Evolutionary conservation across 2,888 invertebrate species (phyloP).

Genomic region (Cetonia aurata): DNA sequence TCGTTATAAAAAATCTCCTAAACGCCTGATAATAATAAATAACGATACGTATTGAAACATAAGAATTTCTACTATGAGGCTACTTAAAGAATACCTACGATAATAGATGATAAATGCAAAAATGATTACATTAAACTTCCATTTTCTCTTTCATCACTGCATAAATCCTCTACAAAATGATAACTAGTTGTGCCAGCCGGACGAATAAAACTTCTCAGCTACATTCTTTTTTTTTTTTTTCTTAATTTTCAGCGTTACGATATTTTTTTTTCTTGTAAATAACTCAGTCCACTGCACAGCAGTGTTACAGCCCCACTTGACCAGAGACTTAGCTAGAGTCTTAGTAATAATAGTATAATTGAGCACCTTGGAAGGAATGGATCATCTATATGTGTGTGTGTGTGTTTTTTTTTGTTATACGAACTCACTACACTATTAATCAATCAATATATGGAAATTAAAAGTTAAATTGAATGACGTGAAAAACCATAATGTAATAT

Average conservation of each 20-base stretch:
- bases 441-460: slow-evolving; percentile 54
- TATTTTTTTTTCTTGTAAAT: slow-evolving; percentile 43
- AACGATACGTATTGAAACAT: slow-evolving; percentile 36
- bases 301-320: slow-evolving; percentile 57
- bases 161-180: slow-evolving; percentile 40
- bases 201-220: slow-evolving; percentile 56
- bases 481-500: slow-evolving; percentile 42
- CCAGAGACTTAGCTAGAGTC: slow-evolving; percentile 53
- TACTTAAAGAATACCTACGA: slow-evolving; percentile 35
- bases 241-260: slow-evolving; percentile 30
- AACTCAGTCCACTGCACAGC: slow-evolving; percentile 60
- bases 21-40: slow-evolving; percentile 37
- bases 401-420: slow-evolving; percentile 54
- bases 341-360: slow-evolving; percentile 63
- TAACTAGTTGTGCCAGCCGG: slow-evolving; percentile 55
- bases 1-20: slow-evolving; percentile 34
- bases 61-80: slow-evolving; percentile 29
- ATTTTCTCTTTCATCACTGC: slow-evolving; percentile 21
- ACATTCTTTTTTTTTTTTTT: slow-evolving; percentile 46
- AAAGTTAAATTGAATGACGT: slow-evolving; percentile 58
- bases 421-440: slow-evolving; percentile 54
- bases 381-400: slow-evolving; percentile 61
- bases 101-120: slow-evolving; percentile 45
- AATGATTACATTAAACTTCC: slow-evolving; percentile 37
- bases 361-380: slow-evolving; percentile 80